Percentiles rank a stretch among this genome's conserved stretches.
Evolutionary conservation across 1,140 invertebrate species (phyloP).

Genomic region (Cyclargus thomasi): DNA sequence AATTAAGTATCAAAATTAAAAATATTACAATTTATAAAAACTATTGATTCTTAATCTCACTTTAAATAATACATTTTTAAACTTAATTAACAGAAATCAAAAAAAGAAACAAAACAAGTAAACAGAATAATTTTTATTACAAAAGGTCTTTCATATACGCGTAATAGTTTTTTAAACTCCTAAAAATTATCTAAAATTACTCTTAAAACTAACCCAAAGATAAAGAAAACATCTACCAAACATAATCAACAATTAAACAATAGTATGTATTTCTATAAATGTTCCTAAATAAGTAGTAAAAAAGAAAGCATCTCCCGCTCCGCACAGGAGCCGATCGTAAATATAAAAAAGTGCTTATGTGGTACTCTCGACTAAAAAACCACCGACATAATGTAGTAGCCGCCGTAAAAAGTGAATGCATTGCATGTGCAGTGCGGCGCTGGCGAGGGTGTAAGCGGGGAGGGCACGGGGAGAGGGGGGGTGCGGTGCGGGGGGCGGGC

Average conservation of each 20-base stretch:
- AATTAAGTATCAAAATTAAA: too few species aligned
- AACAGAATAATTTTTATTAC: too few species aligned
- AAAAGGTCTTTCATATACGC: too few species aligned
- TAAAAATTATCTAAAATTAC: background rate
- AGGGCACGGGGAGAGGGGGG: conserved; percentile 37
- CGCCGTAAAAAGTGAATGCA: conserved; percentile 69
- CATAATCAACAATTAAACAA: conserved; percentile 17
- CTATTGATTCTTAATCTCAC: too few species aligned
- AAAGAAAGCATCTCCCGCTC: conserved; percentile 51
- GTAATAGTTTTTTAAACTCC: too few species aligned
- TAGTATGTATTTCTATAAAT: conserved; percentile 34
- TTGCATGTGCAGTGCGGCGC: conserved; percentile 60
- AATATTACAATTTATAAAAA: too few species aligned
- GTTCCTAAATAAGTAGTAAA: conserved; percentile 57
- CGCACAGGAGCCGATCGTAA: conserved; percentile 57
- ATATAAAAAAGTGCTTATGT: conserved; percentile 71
- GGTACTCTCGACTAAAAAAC: conserved; percentile 62
- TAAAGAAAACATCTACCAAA: conserved; percentile 19
- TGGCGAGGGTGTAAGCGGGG: conserved; percentile 29
- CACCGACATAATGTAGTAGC: conserved; percentile 68
- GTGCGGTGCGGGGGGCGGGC: conserved; percentile 23
- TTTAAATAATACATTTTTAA: too few species aligned
- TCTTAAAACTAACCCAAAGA: conserved; percentile 12
- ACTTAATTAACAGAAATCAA: too few species aligned
- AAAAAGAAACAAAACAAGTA: too few species aligned